A percentile compares a stretch with the other conserved stretches of the same genome.
Conservation (phyloP, 2,888 invertebrate genomes). For the Polyploca ridens region DNA sequence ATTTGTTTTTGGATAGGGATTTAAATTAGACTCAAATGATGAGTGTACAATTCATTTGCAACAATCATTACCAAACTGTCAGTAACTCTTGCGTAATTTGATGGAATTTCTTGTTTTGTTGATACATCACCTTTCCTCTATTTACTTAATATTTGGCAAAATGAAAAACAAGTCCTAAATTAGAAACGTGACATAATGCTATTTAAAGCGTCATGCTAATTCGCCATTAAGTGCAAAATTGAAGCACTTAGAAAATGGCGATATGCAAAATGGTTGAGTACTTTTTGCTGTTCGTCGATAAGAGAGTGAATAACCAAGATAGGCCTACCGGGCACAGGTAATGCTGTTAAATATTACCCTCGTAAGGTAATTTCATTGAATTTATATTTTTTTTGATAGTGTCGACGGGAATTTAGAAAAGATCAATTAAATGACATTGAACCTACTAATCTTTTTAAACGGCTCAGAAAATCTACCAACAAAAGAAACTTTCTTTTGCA, state of each 20-base stretch:
- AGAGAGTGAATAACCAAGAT: background rate
- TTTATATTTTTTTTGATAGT: background rate
- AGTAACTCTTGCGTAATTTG: too few species aligned
- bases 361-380: background rate
- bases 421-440: too few species aligned
- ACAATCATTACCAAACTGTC: too few species aligned
- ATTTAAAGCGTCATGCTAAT: background rate
- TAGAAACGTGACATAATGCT: too few species aligned
- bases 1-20: background rate
- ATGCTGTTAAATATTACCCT: background rate
- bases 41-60: background rate
- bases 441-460: background rate
- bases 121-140: too few species aligned
- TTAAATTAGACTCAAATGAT: background rate
- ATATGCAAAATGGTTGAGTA: conserved; percentile 3
- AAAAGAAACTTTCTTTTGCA: background rate
- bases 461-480: background rate
- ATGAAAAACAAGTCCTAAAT: too few species aligned
- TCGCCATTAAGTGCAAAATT: background rate
- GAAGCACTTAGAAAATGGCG: background rate
- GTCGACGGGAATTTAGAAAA: too few species aligned
- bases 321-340: background rate
- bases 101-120: too few species aligned
- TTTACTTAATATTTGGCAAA: too few species aligned
- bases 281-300: conserved; percentile 2